Evolutionary conservation across 2,797 vertebrate genomes (phyloP).

Genomic region (Danio aesculapii): DNA sequence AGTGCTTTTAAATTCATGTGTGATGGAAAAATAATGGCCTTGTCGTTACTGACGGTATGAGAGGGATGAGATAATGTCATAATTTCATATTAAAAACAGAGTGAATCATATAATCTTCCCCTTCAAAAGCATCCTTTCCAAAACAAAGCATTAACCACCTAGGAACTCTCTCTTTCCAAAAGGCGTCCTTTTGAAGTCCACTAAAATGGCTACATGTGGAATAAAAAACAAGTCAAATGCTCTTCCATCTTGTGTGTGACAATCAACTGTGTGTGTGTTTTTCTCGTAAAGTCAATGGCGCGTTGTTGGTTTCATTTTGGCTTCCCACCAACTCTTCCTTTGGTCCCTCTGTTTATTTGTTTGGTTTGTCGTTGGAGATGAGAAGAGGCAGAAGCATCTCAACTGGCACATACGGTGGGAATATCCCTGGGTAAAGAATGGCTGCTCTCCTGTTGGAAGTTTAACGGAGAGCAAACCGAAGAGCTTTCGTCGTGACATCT

Average conservation of each 20-base stretch:
- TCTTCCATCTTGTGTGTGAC: background rate
- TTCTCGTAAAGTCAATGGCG: conserved; percentile 27
- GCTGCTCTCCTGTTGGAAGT: conserved; percentile 71
- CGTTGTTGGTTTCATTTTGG: conserved; percentile 42
- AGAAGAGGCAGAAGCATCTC: conserved; percentile 63
- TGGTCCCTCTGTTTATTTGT: conserved; percentile 47
- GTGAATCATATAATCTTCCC: conserved; percentile 48
- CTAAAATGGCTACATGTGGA: conserved; percentile 22
- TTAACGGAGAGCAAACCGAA: conserved; percentile 59
- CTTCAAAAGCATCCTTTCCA: conserved; percentile 56
- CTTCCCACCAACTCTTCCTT: conserved; percentile 47
- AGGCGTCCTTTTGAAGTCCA: conserved; percentile 38
- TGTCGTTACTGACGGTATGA: conserved; percentile 12
- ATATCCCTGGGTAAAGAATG: conserved; percentile 73
- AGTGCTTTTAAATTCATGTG: conserved; percentile 72
- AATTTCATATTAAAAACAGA: conserved; percentile 52
- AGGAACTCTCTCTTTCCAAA: conserved; percentile 39
- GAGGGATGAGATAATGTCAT: conserved; percentile 22
- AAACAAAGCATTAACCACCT: conserved; percentile 40
- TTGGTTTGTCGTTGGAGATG: conserved; percentile 63
- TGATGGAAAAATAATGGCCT: conserved; percentile 64
- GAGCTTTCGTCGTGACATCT: conserved; percentile 54
- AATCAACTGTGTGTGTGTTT: conserved; percentile 2
- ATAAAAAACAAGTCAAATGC: conserved; percentile 24
- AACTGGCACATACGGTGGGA: conserved; percentile 81